Evolutionary conservation across 2,797 vertebrate species (phyloP).

Genomic region (Knipowitschia caucasica): DNA sequence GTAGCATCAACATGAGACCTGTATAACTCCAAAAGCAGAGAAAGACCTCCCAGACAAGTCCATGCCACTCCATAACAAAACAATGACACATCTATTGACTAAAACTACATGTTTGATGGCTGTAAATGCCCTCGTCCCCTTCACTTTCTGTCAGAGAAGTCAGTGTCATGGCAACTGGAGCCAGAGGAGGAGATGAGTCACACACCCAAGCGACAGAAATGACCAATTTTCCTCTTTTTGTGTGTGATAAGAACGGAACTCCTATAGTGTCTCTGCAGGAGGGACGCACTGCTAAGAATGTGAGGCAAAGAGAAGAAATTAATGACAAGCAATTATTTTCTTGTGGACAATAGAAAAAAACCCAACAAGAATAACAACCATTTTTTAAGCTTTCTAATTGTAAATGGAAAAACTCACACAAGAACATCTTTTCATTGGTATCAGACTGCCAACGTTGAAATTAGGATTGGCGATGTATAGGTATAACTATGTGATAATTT

Average conservation of each 20-base stretch:
- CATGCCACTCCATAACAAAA: background rate
- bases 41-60: background rate
- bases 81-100: constrained; percentile 28
- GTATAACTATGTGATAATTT: too few relatives aligned
- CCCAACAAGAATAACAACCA: too few relatives aligned
- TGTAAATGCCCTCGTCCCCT: constrained; percentile 43
- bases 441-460: too few relatives aligned
- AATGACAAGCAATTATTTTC: too few relatives aligned
- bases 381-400: too few relatives aligned
- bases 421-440: too few relatives aligned
- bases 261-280: background rate
- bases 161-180: constrained; percentile 62
- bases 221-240: constrained; percentile 25
- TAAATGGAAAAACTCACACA: too few relatives aligned
- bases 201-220: constrained; percentile 30
- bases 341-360: too few relatives aligned
- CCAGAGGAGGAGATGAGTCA: constrained; percentile 52
- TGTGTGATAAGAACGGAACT: constrained; percentile 22
- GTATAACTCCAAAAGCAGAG: constrained; percentile 1
- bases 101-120: constrained; percentile 28
- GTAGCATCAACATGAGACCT: constrained; percentile 25
- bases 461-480: too few relatives aligned
- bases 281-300: background rate
- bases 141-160: constrained; percentile 19
- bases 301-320: background rate